A percentile compares a stretch with the other conserved stretches of the same genome.
Conservation (phyloP, 2,888 invertebrate genomes). For the Autographa pulchrina region DNA sequence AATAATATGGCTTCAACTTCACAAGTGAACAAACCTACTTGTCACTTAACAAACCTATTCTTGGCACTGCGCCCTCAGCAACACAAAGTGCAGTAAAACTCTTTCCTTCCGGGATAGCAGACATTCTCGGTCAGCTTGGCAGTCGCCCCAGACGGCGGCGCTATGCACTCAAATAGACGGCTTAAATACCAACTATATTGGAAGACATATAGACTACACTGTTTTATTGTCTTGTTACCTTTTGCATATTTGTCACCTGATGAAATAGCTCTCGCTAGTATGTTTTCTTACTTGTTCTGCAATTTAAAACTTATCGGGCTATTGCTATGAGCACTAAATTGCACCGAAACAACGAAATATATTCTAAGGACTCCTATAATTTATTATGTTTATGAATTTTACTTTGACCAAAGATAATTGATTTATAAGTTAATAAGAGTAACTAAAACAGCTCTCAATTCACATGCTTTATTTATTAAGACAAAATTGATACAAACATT, state of each 20-base stretch:
- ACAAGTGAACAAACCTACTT: background rate
- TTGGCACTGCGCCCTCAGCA: background rate
- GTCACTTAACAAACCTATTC: background rate
- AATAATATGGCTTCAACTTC: background rate
- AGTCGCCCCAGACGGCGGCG: background rate
- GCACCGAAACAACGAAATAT: too few species aligned
- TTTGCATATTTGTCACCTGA: too few species aligned
- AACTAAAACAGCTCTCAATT: background rate
- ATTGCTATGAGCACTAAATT: too few species aligned
- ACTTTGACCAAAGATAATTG: too few species aligned
- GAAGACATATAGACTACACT: background rate
- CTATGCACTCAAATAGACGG: slow-evolving; percentile 1
- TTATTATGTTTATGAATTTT: too few species aligned
- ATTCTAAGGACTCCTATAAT: too few species aligned
- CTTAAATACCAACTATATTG: background rate
- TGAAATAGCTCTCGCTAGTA: too few species aligned
- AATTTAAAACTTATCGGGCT: too few species aligned
- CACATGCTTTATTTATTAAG: slow-evolving; percentile 53
- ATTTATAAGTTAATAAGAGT: too few species aligned
- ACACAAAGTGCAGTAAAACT: background rate
- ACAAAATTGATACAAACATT: slow-evolving; percentile 52
- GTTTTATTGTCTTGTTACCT: background rate
- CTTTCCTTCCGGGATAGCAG: background rate
- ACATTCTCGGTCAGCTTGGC: background rate
- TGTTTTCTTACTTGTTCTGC: too few species aligned